Percentiles rank a stretch among this genome's conserved stretches.
phyloP scores from a whole-genome alignment of 2,888 invertebrate species.

The Calephelis perditalis region DNA sequence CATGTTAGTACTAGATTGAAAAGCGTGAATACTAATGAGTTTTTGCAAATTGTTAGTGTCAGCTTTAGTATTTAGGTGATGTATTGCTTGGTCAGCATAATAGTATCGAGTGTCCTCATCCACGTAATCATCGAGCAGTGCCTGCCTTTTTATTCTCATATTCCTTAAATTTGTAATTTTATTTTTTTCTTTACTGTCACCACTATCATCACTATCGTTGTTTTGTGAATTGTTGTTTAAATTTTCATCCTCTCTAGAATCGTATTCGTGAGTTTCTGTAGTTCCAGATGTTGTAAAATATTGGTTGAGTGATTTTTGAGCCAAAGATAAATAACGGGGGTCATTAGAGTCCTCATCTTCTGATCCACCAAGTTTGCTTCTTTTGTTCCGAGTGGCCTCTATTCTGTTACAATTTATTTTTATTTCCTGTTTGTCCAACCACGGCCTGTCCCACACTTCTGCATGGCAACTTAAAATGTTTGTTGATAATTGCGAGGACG shows the following conservation, averaged over 20 bases:
- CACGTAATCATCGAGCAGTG: constrained; percentile 43
- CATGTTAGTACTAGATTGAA: constrained; percentile 45
- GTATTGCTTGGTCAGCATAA: constrained; percentile 50
- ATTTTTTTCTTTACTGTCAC: constrained; percentile 26
- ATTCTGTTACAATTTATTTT: constrained; percentile 43
- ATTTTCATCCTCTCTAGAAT: constrained; percentile 28
- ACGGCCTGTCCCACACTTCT: constrained; percentile 69
- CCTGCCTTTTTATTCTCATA: constrained; percentile 38
- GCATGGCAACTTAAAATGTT: constrained; percentile 50
- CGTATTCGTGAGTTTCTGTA: constrained; percentile 32
- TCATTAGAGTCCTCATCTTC: not conserved
- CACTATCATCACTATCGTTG: constrained; percentile 29
- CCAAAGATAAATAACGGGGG: constrained; percentile 28
- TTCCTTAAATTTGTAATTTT: constrained; percentile 19
- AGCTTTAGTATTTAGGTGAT: constrained; percentile 42
- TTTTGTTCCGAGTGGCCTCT: not conserved
- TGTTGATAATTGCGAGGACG: constrained; percentile 28
- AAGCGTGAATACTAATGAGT: constrained; percentile 47
- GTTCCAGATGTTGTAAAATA: constrained; percentile 35
- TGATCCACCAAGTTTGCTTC: constrained; percentile 24
- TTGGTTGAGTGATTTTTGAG: constrained; percentile 42
- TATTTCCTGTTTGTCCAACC: constrained; percentile 57
- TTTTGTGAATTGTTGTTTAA: too few relatives aligned
- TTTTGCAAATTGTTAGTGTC: constrained; percentile 51
- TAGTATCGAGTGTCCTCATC: constrained; percentile 53